phyloP scores from a whole-genome alignment of 2,797 vertebrate species.

The Macropus fuliginosus region DNA sequence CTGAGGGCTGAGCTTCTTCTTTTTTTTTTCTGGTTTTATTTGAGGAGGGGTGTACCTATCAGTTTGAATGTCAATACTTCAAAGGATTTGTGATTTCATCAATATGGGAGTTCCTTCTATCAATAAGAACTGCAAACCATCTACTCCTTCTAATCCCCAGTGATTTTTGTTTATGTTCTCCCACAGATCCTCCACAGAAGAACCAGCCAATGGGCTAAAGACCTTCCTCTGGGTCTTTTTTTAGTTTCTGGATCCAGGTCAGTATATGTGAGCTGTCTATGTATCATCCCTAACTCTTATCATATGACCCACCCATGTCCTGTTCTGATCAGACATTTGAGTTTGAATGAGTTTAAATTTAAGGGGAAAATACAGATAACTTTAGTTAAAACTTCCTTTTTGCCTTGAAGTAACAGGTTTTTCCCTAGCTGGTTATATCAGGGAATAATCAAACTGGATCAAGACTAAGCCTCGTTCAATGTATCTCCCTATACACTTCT shows the following conservation, averaged over 20 bases:
- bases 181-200: background rate
- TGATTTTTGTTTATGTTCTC: background rate
- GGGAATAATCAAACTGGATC: conserved; percentile 42
- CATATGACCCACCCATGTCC: background rate
- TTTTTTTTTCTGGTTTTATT: background rate
- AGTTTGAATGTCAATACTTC: background rate
- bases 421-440: conserved; percentile 46
- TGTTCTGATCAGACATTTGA: background rate
- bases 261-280: background rate
- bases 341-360: background rate
- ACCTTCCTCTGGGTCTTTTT: background rate
- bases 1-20: background rate
- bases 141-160: background rate
- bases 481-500: background rate
- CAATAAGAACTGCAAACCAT: background rate
- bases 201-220: background rate
- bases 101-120: background rate
- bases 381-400: conserved; percentile 33
- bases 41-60: background rate
- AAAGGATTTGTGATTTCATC: background rate
- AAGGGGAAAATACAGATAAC: conserved; percentile 37
- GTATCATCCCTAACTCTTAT: background rate
- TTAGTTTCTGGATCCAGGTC: background rate
- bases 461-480: background rate
- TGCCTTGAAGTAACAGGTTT: background rate